Evolutionary conservation across 2,888 invertebrate genomes (phyloP).

Genomic region (Pilophorus perplexus): DNA sequence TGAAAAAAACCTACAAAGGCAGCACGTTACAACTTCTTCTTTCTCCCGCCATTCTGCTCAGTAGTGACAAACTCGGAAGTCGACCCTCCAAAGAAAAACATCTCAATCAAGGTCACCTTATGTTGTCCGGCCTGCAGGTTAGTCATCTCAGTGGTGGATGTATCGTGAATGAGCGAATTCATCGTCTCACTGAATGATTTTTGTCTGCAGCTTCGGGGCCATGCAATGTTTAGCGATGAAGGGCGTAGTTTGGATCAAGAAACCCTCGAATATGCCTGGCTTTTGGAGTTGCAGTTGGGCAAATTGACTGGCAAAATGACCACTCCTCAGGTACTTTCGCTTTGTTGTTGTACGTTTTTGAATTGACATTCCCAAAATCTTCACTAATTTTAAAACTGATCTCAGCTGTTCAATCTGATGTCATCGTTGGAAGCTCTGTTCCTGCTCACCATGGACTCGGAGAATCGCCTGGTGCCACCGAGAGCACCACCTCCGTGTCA

Average conservation of each 20-base stretch:
- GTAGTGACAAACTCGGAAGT: slow-evolving; percentile 67
- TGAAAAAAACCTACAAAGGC: slow-evolving; percentile 90
- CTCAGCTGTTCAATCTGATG: slow-evolving; percentile 74
- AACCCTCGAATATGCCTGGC: slow-evolving; percentile 96
- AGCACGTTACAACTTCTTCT: slow-evolving; percentile 85
- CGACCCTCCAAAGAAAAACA: slow-evolving; percentile 68
- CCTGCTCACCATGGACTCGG: slow-evolving; percentile 79
- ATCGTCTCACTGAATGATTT: neutral
- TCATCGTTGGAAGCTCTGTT: slow-evolving; percentile 86
- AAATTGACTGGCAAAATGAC: slow-evolving; percentile 89
- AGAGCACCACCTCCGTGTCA: slow-evolving; percentile 74
- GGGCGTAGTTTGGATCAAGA: slow-evolving; percentile 88
- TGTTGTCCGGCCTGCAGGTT: slow-evolving; percentile 81
- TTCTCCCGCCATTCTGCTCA: slow-evolving; percentile 82
- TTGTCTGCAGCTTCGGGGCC: slow-evolving; percentile 72
- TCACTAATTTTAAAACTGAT: slow-evolving; percentile 11
- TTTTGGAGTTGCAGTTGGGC: slow-evolving; percentile 90
- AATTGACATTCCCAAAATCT: too few species aligned
- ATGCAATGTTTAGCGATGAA: slow-evolving; percentile 93
- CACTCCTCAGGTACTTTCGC: slow-evolving; percentile 74
- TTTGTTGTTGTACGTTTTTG: too few species aligned
- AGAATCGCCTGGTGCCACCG: slow-evolving; percentile 85
- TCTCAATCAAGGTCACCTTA: slow-evolving; percentile 78
- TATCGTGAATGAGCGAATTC: too few species aligned
- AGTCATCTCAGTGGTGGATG: neutral